Conservation (phyloP, 2,797 vertebrate species). For the Enteromius viviparus region DNA sequence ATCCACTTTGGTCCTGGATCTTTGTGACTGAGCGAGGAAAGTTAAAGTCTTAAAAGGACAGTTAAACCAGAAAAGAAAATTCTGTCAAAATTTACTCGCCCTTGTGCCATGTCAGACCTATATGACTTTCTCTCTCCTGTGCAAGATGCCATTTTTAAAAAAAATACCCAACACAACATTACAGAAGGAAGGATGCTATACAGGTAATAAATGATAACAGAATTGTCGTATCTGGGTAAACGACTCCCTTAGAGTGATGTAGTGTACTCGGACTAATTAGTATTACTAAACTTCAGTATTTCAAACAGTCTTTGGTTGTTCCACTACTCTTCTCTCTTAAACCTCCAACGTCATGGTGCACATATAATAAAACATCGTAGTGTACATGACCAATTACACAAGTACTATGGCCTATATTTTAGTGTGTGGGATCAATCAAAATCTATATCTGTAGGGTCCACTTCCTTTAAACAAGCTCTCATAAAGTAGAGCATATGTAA, state of each 20-base stretch:
- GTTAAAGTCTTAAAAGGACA: not conserved
- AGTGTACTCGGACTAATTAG: constrained; percentile 18
- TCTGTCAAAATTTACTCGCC: not conserved
- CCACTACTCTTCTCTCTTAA: constrained; percentile 12
- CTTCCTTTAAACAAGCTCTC: constrained; percentile 44
- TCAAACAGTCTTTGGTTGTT: constrained; percentile 59
- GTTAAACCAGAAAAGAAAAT: not conserved
- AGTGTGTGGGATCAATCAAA: not conserved
- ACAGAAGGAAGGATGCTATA: not conserved
- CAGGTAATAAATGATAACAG: not conserved
- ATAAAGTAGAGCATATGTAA: constrained; percentile 20
- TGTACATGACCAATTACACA: not conserved
- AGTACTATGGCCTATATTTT: constrained; percentile 26
- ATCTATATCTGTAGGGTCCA: constrained; percentile 4
- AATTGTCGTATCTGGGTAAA: not conserved
- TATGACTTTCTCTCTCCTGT: not conserved
- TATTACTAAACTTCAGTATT: not conserved
- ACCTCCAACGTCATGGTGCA: constrained; percentile 18
- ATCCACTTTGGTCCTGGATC: constrained; percentile 17
- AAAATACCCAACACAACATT: not conserved
- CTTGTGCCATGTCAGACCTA: not conserved
- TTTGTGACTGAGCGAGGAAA: constrained; percentile 18
- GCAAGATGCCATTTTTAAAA: not conserved
- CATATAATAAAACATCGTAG: not conserved
- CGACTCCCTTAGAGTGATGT: not conserved